Evolutionary conservation across 1,140 invertebrate species (phyloP).

Genomic region (Nautilus pompilius): DNA sequence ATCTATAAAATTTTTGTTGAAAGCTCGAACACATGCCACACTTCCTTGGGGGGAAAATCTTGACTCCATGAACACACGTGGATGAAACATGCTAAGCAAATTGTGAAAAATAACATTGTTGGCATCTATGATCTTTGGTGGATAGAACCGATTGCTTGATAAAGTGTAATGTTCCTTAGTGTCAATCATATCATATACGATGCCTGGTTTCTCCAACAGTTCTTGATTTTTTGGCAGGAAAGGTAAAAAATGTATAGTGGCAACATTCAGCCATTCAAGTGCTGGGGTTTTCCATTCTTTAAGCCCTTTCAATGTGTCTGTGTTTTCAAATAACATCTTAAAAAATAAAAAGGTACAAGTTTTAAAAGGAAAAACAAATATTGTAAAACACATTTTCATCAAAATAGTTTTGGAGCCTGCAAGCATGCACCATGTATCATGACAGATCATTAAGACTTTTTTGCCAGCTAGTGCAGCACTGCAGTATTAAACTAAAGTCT

Average conservation of each 20-base stretch:
- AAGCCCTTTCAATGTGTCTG: slow-evolving; percentile 31
- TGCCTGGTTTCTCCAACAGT: too few relatives aligned
- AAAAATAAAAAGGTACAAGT: too few relatives aligned
- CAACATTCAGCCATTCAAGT: slow-evolving; percentile 29
- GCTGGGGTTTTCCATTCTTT: slow-evolving; percentile 33
- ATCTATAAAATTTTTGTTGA: slow-evolving; percentile 46
- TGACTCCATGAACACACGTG: slow-evolving; percentile 42
- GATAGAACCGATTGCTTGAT: slow-evolving; percentile 44
- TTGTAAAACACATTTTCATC: too few relatives aligned
- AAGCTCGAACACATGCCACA: slow-evolving; percentile 43
- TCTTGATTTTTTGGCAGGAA: slow-evolving; percentile 34
- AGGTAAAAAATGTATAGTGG: slow-evolving; percentile 25
- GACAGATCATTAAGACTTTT: too few relatives aligned
- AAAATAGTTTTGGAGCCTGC: too few relatives aligned
- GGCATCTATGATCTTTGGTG: slow-evolving; percentile 26
- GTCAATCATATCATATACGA: too few relatives aligned
- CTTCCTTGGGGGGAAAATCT: slow-evolving; percentile 52
- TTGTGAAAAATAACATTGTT: slow-evolving; percentile 27
- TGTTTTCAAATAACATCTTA: too few relatives aligned
- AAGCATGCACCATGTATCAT: too few relatives aligned
- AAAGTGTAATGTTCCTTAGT: too few relatives aligned
- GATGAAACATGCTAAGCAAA: slow-evolving; percentile 49
- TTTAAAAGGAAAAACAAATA: too few relatives aligned
- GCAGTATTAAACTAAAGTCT: too few relatives aligned
- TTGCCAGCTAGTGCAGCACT: too few relatives aligned